Base-by-base conservation (phyloP, 2,113 vertebrate genomes). In the Jacana jacana region DNA sequence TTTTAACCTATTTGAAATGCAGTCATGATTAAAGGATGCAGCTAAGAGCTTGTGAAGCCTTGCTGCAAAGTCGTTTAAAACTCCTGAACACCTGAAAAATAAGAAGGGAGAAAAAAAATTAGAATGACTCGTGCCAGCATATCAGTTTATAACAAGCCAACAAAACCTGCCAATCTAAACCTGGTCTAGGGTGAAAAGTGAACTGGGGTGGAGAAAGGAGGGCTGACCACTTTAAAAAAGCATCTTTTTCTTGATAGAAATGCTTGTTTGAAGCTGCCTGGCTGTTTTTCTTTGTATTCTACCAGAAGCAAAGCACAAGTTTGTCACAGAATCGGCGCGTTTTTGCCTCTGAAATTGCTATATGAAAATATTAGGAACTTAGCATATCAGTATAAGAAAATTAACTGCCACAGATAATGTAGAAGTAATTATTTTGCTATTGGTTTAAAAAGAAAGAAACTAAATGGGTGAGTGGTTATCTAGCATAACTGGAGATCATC, bases 1-100 rank as follows among this genome's bases (percentile, higher is more conserved):
- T 93, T 97, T 98, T 96, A 98, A 94, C 98, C 98, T 97, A 91
- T 98, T 89, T 96, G 97, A 97, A 97, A 98, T 95, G 96, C 42
- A 92, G 94, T 98, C 98, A 98, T 98, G 98, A 96, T 98, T 97
- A 97, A 96, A 92, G 80, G 96, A 82, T 82, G 92, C 71, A 95
- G 93, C 91, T 94, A 96, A 82, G 64, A 95, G 96, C 91, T 96
- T 90, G 63, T 51, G 86, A 92, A 96, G 93, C 33, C 88, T 96
- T 81, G 79, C 87, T 88, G 71, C 7, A 33, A 84, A 93, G 90
- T 64, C 93, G 80, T 55, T 96, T 92, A 95, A 96, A 96, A 91
- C 55, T 97, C 93, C 87, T 76, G 44, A 95, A 89, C 27, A 96
- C 97, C 98, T 98, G 97, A 81, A 96, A 97, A 98, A 98, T 72